Conservation (phyloP, 2,113 vertebrate genomes). For the Engraulis encrasicolus region DNA sequence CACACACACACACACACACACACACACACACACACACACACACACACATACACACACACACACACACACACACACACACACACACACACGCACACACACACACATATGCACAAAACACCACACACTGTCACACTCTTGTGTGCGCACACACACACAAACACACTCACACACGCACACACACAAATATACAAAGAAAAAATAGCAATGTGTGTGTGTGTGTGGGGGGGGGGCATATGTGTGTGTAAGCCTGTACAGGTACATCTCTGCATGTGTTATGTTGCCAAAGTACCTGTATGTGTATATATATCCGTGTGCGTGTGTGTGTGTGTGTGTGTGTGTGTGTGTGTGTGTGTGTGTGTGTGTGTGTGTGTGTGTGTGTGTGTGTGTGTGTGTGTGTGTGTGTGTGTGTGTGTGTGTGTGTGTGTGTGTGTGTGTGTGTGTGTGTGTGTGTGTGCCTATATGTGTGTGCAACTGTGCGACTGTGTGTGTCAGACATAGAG, state of each 20-base stretch:
- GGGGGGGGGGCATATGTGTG: neutral
- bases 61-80: neutral
- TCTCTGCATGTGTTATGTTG: too few species aligned
- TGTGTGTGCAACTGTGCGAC: too few species aligned
- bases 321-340: neutral
- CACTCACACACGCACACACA: neutral
- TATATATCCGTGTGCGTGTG: neutral
- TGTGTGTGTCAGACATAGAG: neutral
- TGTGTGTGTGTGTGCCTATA: neutral
- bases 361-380: too few species aligned
- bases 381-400: too few species aligned
- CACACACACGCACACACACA: neutral
- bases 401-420: conserved; percentile 1
- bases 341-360: neutral
- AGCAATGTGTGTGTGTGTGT: neutral
- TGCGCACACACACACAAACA: neutral
- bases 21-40: too few species aligned
- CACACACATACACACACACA: too few species aligned
- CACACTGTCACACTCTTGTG: too few species aligned
- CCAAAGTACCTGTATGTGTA: too few species aligned
- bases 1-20: neutral
- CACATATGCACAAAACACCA: neutral
- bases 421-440: neutral
- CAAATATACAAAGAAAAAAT: neutral
- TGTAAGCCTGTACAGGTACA: neutral